Conservation (phyloP, 2,888 invertebrate genomes). For the Dasypogon diadema region DNA sequence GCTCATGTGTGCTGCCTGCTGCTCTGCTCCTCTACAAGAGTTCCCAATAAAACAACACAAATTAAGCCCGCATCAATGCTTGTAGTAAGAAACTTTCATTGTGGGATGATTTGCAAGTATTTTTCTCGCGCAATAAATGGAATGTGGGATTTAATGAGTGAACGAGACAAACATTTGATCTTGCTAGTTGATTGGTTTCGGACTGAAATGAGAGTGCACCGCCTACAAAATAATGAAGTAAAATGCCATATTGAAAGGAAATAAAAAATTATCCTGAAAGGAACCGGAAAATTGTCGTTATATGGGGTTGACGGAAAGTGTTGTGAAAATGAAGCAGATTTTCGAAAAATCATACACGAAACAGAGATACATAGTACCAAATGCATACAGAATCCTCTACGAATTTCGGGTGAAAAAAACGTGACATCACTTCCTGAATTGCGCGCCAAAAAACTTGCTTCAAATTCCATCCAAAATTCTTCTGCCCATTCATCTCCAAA, state of each 20-base stretch:
- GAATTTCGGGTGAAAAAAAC: neutral
- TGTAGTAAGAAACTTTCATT: no score
- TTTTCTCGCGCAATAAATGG: neutral
- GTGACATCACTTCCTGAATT: neutral
- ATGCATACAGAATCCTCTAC: no score
- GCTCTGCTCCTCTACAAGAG: neutral
- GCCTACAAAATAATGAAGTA: slow-evolving; percentile 53
- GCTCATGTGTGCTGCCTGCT: neutral
- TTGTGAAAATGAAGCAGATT: no score
- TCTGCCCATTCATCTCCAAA: neutral
- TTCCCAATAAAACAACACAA: no score
- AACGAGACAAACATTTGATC: slow-evolving; percentile 51
- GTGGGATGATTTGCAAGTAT: neutral
- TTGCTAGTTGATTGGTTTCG: slow-evolving; percentile 56
- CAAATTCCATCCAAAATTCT: no score
- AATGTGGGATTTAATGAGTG: slow-evolving; percentile 41
- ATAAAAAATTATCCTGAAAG: neutral
- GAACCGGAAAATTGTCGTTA: no score
- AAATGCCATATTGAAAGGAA: neutral
- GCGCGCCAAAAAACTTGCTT: neutral
- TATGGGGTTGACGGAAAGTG: no score
- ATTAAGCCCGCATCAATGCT: no score
- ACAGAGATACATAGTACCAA: no score
- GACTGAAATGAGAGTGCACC: slow-evolving; percentile 47
- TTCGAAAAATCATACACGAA: no score